phyloP scores from a whole-genome alignment of 2,888 invertebrate species.

The Melinopterus prodromus region DNA sequence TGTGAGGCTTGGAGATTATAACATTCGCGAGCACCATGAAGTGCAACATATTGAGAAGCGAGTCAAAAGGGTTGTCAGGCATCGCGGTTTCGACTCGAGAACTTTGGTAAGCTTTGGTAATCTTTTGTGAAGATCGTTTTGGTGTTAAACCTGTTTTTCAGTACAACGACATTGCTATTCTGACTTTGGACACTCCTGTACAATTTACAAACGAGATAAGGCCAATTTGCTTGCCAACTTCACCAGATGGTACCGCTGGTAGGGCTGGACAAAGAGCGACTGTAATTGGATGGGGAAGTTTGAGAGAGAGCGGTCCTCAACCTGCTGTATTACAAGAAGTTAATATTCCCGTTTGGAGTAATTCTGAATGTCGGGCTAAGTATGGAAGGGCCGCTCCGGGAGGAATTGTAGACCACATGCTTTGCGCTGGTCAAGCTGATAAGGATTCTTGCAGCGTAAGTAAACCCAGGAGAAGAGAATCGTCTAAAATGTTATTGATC shows the following conservation, averaged over 20 bases:
- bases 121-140: slow-evolving; percentile 14
- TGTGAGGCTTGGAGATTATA: slow-evolving; percentile 83
- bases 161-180: slow-evolving; percentile 85
- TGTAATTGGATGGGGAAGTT: slow-evolving; percentile 90
- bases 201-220: slow-evolving; percentile 75
- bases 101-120: slow-evolving; percentile 72
- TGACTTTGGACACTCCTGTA: slow-evolving; percentile 81
- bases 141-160: slow-evolving; percentile 55
- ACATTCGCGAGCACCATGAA: slow-evolving; percentile 79
- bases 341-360: slow-evolving; percentile 84
- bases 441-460: slow-evolving; percentile 92
- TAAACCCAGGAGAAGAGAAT: slow-evolving; percentile 43
- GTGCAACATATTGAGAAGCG: slow-evolving; percentile 79
- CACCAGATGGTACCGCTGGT: slow-evolving; percentile 57
- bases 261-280: slow-evolving; percentile 78
- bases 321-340: slow-evolving; percentile 85
- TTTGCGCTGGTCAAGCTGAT: slow-evolving; percentile 85
- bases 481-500: slow-evolving; percentile 26
- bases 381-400: slow-evolving; percentile 89
- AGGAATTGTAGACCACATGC: slow-evolving; percentile 87
- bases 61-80: slow-evolving; percentile 84
- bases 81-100: slow-evolving; percentile 83
- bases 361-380: slow-evolving; percentile 77
- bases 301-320: slow-evolving; percentile 83
- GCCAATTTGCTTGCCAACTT: slow-evolving; percentile 78